These are phyloP conservation scores for Calidris pygmaea DNA, from an alignment of 2,113 vertebrate genomes.

Conservation along the genomic window DNA sequence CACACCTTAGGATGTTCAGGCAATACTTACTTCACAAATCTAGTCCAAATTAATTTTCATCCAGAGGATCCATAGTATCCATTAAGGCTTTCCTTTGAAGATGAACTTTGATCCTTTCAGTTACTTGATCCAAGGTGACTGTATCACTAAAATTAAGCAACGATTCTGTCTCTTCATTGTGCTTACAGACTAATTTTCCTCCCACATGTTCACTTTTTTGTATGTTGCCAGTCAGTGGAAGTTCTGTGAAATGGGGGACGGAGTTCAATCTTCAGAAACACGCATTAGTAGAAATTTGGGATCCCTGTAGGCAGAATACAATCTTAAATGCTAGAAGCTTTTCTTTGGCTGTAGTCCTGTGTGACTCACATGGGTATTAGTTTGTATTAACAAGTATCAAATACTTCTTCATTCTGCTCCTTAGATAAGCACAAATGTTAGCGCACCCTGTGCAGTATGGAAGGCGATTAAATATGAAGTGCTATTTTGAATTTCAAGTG, in stretches of 20 bases:
- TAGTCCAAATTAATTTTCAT: neutral
- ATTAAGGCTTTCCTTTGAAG: neutral
- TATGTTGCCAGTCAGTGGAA: neutral
- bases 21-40: neutral
- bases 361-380: neutral
- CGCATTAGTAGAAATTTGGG: neutral
- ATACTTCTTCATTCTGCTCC: neutral
- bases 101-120: neutral
- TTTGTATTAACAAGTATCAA: neutral
- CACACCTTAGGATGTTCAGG: neutral
- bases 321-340: neutral
- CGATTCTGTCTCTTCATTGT: neutral
- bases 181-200: neutral
- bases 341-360: neutral
- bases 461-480: neutral
- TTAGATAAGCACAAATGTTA: neutral
- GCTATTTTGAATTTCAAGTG: constrained; percentile 24
- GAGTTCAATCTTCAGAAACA: neutral
- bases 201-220: neutral
- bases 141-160: neutral
- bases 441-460: neutral
- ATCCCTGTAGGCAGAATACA: neutral
- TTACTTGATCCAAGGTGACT: neutral
- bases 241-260: neutral
- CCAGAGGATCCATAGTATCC: neutral